Evolutionary conservation across 2,888 invertebrate genomes (phyloP), one percentile per base, ranked within the genome.

Genomic region (Cynaeus angustus): DNA sequence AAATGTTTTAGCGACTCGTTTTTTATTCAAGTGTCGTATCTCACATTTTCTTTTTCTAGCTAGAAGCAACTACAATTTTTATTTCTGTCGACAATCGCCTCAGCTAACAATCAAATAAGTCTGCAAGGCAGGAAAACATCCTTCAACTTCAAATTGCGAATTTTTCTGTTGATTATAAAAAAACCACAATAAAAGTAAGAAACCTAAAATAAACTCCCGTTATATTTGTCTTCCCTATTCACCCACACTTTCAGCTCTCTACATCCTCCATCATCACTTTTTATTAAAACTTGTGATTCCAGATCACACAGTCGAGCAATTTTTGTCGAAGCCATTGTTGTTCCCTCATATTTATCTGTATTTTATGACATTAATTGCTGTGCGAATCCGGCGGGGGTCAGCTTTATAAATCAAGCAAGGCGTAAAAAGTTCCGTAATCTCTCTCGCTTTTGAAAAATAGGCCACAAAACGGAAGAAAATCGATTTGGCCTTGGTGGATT

Each of bases 401-500:
- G 12, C 38, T 56, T 21, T 38, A 21, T 50, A 62, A 62, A 62
- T 62, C 62, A 62, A 10, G 14, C 26, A 3, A 13, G 37, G 33
- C 10, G 58, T n/a, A 26, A 43, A 58, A 45, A 59, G 56, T 38
- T 43, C 10, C 37, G 9, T n/a, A 48, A 13, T 46, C 37, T 14
- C 46, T 28, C 61, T n/a, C 37, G 16, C 12, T 8, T 56, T 56
- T 56, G 53, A 64, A 64, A 64, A 64, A 64, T 64, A 64, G 64
- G 64, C 64, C 64, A 62, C 62, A 50, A 62, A 62, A 62, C 48
- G 62, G 48, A 62, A 62, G 64, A 64, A 64, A 64, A 68, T 68
- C 68, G 68, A 68, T 68, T 50, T 55, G 66, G 56, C 58, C 68
- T 53, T 68, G 61, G 61, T 37, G 28, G 48, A 68, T 68, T 68